Evolutionary conservation across 1,140 invertebrate genomes (phyloP).

Genomic region (Andrena cerasifolii): DNA sequence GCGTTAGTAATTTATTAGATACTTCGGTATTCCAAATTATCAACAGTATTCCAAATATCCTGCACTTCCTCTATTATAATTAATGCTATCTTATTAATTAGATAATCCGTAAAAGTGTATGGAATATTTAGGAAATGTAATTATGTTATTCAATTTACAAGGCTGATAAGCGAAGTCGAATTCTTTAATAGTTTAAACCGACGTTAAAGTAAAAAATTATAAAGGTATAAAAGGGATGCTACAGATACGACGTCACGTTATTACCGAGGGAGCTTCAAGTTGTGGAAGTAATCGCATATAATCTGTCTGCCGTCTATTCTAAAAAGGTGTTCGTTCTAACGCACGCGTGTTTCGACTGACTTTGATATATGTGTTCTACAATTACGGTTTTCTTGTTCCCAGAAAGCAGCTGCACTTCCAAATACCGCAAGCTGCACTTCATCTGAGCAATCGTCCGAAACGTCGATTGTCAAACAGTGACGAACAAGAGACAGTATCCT

Average conservation of each 20-base stretch:
- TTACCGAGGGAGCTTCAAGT: not conserved
- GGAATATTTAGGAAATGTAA: no score
- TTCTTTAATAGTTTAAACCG: no score
- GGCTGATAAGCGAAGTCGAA: no score
- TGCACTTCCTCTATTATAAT: no score
- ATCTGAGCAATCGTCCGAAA: not conserved
- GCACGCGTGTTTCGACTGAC: slow-evolving; percentile 21
- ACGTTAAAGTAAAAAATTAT: no score
- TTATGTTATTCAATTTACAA: no score
- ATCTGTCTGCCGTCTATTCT: slow-evolving; percentile 33
- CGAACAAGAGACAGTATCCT: not conserved
- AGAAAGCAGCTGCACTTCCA: slow-evolving; percentile 39
- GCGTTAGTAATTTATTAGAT: no score
- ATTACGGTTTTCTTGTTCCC: slow-evolving; percentile 47
- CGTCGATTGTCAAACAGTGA: slow-evolving; percentile 6
- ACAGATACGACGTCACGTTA: not conserved
- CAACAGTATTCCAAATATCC: no score
- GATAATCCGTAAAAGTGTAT: no score
- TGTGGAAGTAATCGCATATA: slow-evolving; percentile 16
- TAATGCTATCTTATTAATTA: no score
- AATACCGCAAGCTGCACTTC: slow-evolving; percentile 2
- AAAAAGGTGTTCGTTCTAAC: slow-evolving; percentile 36
- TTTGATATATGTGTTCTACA: slow-evolving; percentile 54
- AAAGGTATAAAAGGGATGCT: not conserved
- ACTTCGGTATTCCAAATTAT: no score